Conservation (phyloP, 2,888 invertebrate species). For the Stenotaenia linearis region DNA sequence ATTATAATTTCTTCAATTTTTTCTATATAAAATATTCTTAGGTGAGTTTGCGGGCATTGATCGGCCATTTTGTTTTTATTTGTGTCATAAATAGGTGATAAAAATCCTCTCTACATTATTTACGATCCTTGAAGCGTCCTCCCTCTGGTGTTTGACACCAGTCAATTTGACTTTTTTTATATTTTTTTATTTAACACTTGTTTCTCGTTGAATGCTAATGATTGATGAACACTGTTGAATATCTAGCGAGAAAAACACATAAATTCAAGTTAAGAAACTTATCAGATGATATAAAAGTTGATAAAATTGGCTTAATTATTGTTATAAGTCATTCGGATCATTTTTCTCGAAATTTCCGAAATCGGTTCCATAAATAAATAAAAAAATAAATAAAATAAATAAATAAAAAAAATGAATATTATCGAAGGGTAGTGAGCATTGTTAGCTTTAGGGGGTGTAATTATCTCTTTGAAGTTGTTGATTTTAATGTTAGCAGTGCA, state of each 20-base stretch:
- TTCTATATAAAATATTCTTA: not conserved
- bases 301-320: not conserved
- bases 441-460: slow-evolving; percentile 12
- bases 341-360: not conserved
- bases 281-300: slow-evolving; percentile 8
- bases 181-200: not conserved
- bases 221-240: slow-evolving; percentile 22
- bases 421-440: not conserved
- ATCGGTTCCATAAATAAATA: not conserved
- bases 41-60: not conserved
- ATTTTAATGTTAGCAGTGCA: slow-evolving; percentile 14
- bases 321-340: not conserved
- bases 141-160: slow-evolving; percentile 17
- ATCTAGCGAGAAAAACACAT: not conserved
- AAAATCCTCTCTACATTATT: slow-evolving; percentile 17
- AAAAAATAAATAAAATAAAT: not conserved
- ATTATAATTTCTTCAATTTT: not conserved
- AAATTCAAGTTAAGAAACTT: not conserved
- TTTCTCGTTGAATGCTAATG: slow-evolving; percentile 5
- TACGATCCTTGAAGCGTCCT: slow-evolving; percentile 19
- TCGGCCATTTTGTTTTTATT: slow-evolving; percentile 22
- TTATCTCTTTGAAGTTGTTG: not conserved
- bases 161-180: slow-evolving; percentile 10
- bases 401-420: not conserved
- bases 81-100: slow-evolving; percentile 26